Conservation (phyloP, 2,888 invertebrate species). For the Lacanobia oleracea region DNA sequence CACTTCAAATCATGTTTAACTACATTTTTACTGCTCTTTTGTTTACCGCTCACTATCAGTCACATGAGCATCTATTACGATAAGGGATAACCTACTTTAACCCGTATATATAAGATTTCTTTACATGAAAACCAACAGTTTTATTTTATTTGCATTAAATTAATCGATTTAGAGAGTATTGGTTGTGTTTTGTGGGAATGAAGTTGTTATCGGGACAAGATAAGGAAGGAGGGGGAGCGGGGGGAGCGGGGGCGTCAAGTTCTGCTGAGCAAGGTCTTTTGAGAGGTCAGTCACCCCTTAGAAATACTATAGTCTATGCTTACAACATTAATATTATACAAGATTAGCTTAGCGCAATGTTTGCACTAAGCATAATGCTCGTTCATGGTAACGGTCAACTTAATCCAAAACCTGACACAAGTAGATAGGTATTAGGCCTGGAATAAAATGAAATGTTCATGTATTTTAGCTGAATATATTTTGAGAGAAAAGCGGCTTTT, state of each 20-base stretch:
- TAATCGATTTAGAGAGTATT: constrained; percentile 55
- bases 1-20: constrained; percentile 56
- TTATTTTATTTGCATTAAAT: constrained; percentile 67
- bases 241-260: constrained; percentile 65
- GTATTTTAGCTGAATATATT: constrained; percentile 6
- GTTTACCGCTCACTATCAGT: constrained; percentile 79
- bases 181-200: constrained; percentile 72
- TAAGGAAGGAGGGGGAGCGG: constrained; percentile 79
- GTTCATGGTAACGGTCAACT: constrained; percentile 2
- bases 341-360: constrained; percentile 1
- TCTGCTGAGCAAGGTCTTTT: constrained; percentile 78
- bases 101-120: constrained; percentile 84
- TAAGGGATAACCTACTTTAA: constrained; percentile 88
- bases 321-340: not conserved
- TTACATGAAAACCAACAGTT: constrained; percentile 74
- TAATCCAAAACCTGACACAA: constrained; percentile 29
- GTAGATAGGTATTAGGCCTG: not conserved
- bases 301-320: not conserved
- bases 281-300: constrained; percentile 71
- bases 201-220: constrained; percentile 84
- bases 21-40: constrained; percentile 61
- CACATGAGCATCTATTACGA: constrained; percentile 79
- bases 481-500: constrained; percentile 13
- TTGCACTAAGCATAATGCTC: constrained; percentile 1
- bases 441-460: constrained; percentile 33